Evolutionary conservation across 2,888 invertebrate genomes (phyloP), one percentile per base, ranked within the genome.

Genomic region (Eupithecia exiguata): DNA sequence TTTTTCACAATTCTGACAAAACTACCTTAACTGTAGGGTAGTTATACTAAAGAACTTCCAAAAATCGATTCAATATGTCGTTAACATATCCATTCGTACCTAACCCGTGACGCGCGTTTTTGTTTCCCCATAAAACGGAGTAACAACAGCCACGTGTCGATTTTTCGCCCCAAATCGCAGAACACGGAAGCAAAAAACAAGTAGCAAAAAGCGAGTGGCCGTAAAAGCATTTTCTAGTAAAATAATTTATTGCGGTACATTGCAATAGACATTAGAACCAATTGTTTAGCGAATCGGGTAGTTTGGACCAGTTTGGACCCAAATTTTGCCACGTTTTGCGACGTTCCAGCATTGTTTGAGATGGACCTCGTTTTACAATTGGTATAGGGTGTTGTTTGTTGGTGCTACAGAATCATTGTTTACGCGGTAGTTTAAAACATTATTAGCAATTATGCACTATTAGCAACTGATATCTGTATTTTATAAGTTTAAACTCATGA

Each of bases 61-160:
- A 38, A 70, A 70, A 70, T 70, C 70, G 49, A 66, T 66, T 70
- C 63, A 63, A 71, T 71, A 53, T 71, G 58, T 71, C 71, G 71
- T 53, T 70, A 70, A 63, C 66, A 71, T 70, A 53, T 70, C 58
- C 63, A 30, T 62, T 58, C 21, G 70, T 68, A 69, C 70, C n/a
- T 74, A 77, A 77, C 77, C 76, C 78, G 76, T 75, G 75, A 77
- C 77, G 78, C 67, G 72, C 49, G 69, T 80, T 78, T 75, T 77
- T 76, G 73, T 73, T 74, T 67, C 74, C 38, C 58, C 74, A 69
- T 77, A 76, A 77, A 82, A 80, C 77, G 81, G 79, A 78, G 81
- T 88, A 90, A 89, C 88, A 86, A 84, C 83, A 68, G 89, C 87
- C 92, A 92, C 92, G 91, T 92, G 92, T 89, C 91, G 81, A 85